Evolutionary conservation across 1,140 invertebrate genomes (phyloP).

Genomic region (Cecropterus lyciades): DNA sequence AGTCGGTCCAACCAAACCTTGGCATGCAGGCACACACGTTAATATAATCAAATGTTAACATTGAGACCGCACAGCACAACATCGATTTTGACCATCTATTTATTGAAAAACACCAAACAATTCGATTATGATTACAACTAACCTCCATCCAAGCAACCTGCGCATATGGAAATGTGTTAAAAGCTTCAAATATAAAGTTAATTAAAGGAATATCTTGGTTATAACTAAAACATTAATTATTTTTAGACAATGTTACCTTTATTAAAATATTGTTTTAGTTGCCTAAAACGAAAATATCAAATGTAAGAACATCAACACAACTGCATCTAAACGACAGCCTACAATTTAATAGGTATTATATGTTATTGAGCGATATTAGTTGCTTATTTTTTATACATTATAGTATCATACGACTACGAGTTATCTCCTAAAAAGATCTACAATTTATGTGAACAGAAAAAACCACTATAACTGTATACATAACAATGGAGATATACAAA

Average conservation of each 20-base stretch:
- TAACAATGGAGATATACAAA: no score
- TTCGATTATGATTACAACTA: constrained; percentile 51
- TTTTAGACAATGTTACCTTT: not conserved
- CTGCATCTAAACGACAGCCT: not conserved
- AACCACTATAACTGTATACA: no score
- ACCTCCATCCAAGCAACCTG: constrained; percentile 86
- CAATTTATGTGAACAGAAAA: no score
- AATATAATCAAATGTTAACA: constrained; percentile 22
- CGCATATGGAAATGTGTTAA: constrained; percentile 63
- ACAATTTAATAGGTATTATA: no score
- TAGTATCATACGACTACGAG: no score
- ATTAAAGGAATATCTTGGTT: not conserved
- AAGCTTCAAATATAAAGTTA: constrained; percentile 37
- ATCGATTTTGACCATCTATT: constrained; percentile 34
- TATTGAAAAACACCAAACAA: constrained; percentile 46
- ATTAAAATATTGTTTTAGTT: not conserved
- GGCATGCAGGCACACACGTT: constrained; percentile 51
- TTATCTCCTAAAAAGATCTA: no score
- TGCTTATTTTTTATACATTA: no score
- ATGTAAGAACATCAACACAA: not conserved
- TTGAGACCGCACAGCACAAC: constrained; percentile 39
- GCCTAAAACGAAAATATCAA: not conserved
- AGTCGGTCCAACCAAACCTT: constrained; percentile 26
- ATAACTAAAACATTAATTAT: not conserved
- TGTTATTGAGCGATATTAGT: no score